A percentile compares a stretch with the other conserved stretches of the same genome.
Conservation (phyloP, 2,888 invertebrate species). For the Exephanes ischioxanthus region DNA sequence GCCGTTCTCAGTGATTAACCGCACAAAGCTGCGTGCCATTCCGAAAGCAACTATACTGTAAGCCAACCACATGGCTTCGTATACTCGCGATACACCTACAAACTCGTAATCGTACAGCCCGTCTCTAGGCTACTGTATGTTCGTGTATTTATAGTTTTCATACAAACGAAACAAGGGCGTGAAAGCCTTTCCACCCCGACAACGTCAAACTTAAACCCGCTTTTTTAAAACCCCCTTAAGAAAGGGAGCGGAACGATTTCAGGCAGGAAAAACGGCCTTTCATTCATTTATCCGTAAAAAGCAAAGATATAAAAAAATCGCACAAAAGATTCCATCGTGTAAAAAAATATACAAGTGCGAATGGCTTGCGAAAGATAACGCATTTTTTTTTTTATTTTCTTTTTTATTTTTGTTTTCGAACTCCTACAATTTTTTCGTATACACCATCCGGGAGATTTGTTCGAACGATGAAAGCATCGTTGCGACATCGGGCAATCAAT, state of each 20-base stretch:
- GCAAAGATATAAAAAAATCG: background rate
- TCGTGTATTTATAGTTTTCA: background rate
- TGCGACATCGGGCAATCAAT: too few species aligned
- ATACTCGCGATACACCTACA: background rate
- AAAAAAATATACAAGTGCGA: background rate
- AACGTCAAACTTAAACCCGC: background rate
- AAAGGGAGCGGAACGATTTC: background rate
- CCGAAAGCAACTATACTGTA: constrained; percentile 46
- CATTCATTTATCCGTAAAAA: background rate
- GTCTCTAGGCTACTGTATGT: background rate
- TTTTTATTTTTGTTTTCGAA: background rate
- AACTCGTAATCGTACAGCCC: background rate
- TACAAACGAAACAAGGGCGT: background rate
- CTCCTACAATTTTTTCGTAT: too few species aligned
- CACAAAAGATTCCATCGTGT: too few species aligned
- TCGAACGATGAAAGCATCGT: too few species aligned
- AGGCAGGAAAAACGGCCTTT: background rate
- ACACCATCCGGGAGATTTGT: too few species aligned
- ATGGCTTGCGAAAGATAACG: background rate
- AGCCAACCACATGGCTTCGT: constrained; percentile 35
- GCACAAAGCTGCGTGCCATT: constrained; percentile 66
- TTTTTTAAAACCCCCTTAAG: background rate
- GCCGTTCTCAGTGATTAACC: constrained; percentile 69
- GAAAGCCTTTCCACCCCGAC: background rate
- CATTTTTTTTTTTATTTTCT: background rate